Evolutionary conservation across 2,888 invertebrate genomes (phyloP), one percentile per base, ranked within the genome.

Genomic region (Morpho deidamia): DNA sequence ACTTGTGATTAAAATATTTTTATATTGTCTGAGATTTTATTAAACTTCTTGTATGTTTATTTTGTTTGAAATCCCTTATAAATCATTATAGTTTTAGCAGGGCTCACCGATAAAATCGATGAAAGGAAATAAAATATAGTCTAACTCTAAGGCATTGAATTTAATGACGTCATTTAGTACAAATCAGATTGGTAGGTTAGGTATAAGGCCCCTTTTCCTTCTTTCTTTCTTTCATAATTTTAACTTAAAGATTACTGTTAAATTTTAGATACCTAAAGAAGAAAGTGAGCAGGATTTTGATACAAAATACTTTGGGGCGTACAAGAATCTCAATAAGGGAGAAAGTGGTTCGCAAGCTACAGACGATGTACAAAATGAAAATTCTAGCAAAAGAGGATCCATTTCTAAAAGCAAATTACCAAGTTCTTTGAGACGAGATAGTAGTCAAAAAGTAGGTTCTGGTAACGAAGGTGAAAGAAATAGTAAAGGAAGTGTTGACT

Each of bases 231-330:
- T 23, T 5, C 5, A 5, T 23, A 5, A 5, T 23, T 23, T 23
- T 23, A 23, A 23, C 3, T 23, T 23, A 23, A 5, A 23, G 23
- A 23, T 23, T 23, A 23, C 23, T 23, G 3, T 37, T n/a, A 46
- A 38, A 5, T 35, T 42, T 49, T 46, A 58, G 58, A 46, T 58
- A n/a, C 70, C 79, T 2, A 64, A 70, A 65, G 70, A 74, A 62
- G 81, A 86, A 59, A 87, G 86, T 49, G 87, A 88, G 48, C 78
- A 85, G 62, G 87, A 87, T 61, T 76, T 88, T 4, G 87, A 87
- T 44, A 68, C 69, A 4, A 87, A 87, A 74, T 88, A 86, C 66
- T 88, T 88, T 63, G 77, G 74, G 1, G 81, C 79, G 2, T 83
- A 85, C 57, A 80, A 82, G 65, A 72, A 81, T 53, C 57, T 71